These are phyloP conservation scores for Machimus rusticus DNA, from an alignment of 2,888 invertebrate genomes.

Conservation along the genomic window DNA sequence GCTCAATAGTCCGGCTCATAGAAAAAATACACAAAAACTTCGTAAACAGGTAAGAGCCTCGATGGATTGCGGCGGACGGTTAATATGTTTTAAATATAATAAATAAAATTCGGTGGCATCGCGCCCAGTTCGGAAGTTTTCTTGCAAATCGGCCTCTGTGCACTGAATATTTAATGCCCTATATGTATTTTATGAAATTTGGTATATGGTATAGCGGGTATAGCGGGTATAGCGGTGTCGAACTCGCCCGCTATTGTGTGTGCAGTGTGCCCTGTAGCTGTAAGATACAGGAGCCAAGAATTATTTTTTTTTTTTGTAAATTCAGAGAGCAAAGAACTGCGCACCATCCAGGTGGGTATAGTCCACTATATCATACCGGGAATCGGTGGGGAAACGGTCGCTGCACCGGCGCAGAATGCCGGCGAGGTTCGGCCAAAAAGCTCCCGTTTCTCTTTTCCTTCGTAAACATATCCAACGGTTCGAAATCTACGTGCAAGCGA, in stretches of 20 bases:
- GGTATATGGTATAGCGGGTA: not conserved
- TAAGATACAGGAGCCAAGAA: slow-evolving; percentile 3
- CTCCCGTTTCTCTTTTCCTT: slow-evolving; percentile 6
- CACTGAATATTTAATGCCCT: slow-evolving; percentile 5
- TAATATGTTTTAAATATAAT: not conserved
- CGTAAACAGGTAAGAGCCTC: not conserved
- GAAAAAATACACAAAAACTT: not conserved
- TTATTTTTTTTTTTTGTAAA: too few species aligned
- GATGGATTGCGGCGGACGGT: not conserved
- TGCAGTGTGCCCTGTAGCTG: not conserved
- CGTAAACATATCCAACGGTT: slow-evolving; percentile 14
- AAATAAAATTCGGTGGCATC: not conserved
- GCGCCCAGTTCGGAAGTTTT: not conserved
- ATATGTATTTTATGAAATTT: not conserved
- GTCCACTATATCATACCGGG: not conserved
- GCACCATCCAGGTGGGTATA: slow-evolving; percentile 36
- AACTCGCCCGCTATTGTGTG: not conserved
- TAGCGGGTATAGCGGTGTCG: not conserved
- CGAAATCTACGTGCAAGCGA: slow-evolving; percentile 7
- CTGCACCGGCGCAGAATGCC: slow-evolving; percentile 21
- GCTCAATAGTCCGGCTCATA: not conserved
- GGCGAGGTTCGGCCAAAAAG: not conserved
- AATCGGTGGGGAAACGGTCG: not conserved
- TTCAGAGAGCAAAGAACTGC: slow-evolving; percentile 30
- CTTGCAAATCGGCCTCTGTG: slow-evolving; percentile 1